Conservation (phyloP, 1,140 invertebrate genomes). For the Wasmannia auropunctata region DNA sequence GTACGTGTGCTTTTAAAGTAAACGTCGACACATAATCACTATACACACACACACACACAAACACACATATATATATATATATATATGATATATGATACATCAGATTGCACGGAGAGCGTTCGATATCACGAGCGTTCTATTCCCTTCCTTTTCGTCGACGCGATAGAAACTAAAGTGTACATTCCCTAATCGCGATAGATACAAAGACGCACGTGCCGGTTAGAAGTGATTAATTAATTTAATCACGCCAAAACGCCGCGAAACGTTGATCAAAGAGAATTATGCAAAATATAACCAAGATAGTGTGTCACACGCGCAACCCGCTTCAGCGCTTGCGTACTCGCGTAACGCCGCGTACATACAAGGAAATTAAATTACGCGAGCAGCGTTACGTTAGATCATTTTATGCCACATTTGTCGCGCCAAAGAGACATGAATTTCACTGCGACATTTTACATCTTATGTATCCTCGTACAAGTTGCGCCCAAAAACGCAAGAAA, state of each 20-base stretch:
- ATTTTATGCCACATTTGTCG: not conserved
- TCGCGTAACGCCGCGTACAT: not conserved
- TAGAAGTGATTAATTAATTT: constrained; percentile 55
- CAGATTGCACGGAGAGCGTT: not conserved
- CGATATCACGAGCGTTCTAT: constrained; percentile 13
- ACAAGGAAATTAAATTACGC: constrained; percentile 24
- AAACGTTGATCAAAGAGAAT: constrained; percentile 50
- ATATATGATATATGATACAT: not conserved
- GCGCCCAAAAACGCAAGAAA: not conserved
- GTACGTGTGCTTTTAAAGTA: constrained; percentile 8
- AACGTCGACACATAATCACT: not conserved
- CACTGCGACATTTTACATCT: not conserved
- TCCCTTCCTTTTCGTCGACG: constrained; percentile 6
- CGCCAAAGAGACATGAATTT: not conserved
- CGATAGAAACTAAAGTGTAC: constrained; percentile 6
- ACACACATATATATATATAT: not conserved
- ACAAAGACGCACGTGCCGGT: constrained; percentile 30
- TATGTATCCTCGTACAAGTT: not conserved
- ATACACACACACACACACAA: too few species aligned
- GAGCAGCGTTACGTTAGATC: not conserved
- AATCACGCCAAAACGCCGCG: constrained; percentile 45
- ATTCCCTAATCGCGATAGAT: constrained; percentile 21
- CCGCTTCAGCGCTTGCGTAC: not conserved
- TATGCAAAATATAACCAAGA: constrained; percentile 25
- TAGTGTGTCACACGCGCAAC: constrained; percentile 16